Evolutionary conservation across 30 jellyfish, hydroid and myxozoan genomes (phyloP), one percentile per base, ranked within the genome.

Genomic region (Pelagia noctiluca): DNA sequence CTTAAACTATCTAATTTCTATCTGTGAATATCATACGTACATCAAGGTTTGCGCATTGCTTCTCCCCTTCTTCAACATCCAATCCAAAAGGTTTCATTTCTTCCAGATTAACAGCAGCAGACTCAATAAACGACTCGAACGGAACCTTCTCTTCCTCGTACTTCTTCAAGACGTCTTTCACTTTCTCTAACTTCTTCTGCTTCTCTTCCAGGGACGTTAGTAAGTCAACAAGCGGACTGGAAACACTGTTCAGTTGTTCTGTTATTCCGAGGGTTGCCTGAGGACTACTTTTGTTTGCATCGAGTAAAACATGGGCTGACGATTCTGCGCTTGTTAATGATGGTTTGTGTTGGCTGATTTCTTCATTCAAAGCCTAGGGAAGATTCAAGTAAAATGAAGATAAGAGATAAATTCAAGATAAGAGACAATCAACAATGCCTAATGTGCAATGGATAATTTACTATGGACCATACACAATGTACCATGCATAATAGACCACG

Each of bases 141-240:
- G 99, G 99, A 18, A 64, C 28, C 73, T 87, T 87, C 50, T 88
- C 99, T 37, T 84, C 81, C 28, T 94, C 94, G 78, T 86, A 94
- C 22, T 79, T 78, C 32, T 74, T 88, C 28, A 87, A 35, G 22
- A 87, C 95, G 60, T 88, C 87, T 16, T 68, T 75, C 21, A 78
- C 78, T 24, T 75, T 74, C 28, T 63, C 83, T 35, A 94, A 68
- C 66, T 84, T 85, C 86, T 79, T 80, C 61, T 86, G 95, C 65
- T 74, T 83, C 2, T 88, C 96, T 21, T 94, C 96, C 18, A 94
- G 31, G 13, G 63, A 48, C 37, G 93, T 84, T 38, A 87, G 65
- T 25, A 88, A 52, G 32, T 94, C 97, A 7, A 88, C 96, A 35
- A 94, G 74, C 0, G 99, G 99, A 23, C 77, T 49, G 71, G 91